These are phyloP conservation scores for Rhinoderma darwinii DNA, from an alignment of 2,113 vertebrate species.

Conservation along the genomic window DNA sequence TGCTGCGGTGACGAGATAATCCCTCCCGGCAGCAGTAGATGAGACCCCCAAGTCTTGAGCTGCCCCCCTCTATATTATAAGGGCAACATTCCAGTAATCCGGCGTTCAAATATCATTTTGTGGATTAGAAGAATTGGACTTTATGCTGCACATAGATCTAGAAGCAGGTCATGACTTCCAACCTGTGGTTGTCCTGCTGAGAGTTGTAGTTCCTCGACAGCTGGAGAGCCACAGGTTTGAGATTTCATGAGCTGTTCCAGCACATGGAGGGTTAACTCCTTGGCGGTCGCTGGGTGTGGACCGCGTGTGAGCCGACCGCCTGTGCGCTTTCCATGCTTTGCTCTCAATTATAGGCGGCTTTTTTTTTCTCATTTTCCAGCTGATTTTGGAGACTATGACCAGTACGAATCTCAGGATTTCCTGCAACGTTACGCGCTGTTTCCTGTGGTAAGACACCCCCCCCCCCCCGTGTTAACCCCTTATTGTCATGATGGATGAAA, in stretches of 20 bases:
- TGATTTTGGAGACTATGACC: slow-evolving; percentile 96
- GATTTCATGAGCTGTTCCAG: background rate
- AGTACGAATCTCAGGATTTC: slow-evolving; percentile 97
- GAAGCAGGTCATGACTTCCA: too few relatives aligned
- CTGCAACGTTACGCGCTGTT: slow-evolving; percentile 95
- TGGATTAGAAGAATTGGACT: too few relatives aligned
- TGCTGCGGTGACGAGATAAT: too few relatives aligned
- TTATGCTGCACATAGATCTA: too few relatives aligned
- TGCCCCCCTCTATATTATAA: too few relatives aligned
- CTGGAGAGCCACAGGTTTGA: background rate
- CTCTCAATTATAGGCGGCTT: background rate
- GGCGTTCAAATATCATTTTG: too few relatives aligned
- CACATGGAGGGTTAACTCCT: background rate
- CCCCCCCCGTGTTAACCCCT: slow-evolving; percentile 35
- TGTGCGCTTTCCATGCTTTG: background rate
- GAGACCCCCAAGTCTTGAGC: too few relatives aligned
- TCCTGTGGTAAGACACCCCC: slow-evolving; percentile 96
- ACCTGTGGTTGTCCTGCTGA: too few relatives aligned
- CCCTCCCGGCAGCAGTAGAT: too few relatives aligned
- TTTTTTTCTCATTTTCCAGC: slow-evolving; percentile 73
- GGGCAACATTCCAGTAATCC: too few relatives aligned
- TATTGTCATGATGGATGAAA: background rate
- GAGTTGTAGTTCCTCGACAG: too few relatives aligned
- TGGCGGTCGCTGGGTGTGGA: background rate
- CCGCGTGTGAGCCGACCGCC: background rate